Evolutionary conservation across 2,113 vertebrate genomes (phyloP).

Genomic region (Prunella himalayana): DNA sequence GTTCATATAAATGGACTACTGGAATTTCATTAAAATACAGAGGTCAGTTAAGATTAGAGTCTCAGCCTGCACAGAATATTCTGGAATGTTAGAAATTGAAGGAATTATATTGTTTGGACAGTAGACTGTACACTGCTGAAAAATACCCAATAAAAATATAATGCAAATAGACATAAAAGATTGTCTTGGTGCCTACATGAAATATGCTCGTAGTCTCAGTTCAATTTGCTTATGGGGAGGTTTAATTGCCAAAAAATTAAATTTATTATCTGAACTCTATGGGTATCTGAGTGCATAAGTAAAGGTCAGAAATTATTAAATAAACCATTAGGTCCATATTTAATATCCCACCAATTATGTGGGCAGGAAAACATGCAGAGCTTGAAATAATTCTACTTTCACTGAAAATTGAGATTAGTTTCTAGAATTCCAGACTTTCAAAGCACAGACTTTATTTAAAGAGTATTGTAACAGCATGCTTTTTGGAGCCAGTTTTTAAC

Average conservation of each 20-base stretch:
- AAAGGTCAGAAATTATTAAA: neutral
- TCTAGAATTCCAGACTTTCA: neutral
- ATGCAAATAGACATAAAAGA: neutral
- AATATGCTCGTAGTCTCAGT: neutral
- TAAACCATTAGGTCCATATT: neutral
- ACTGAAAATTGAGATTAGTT: neutral
- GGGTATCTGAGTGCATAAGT: neutral
- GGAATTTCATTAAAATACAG: neutral
- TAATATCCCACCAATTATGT: neutral
- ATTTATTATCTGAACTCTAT: neutral
- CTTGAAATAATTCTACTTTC: neutral
- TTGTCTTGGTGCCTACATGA: neutral
- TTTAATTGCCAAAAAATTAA: neutral
- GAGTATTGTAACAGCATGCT: neutral
- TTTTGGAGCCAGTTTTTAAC: neutral
- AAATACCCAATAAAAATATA: neutral
- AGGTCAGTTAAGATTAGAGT: neutral
- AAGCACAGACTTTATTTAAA: neutral
- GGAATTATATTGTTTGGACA: neutral
- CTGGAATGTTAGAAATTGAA: neutral
- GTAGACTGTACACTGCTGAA: neutral
- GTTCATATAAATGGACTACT: neutral
- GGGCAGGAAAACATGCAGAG: neutral
- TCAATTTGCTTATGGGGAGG: neutral
- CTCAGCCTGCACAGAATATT: neutral